Conservation (phyloP, 2,797 vertebrate genomes). For the Kryptopterus vitreolus region DNA sequence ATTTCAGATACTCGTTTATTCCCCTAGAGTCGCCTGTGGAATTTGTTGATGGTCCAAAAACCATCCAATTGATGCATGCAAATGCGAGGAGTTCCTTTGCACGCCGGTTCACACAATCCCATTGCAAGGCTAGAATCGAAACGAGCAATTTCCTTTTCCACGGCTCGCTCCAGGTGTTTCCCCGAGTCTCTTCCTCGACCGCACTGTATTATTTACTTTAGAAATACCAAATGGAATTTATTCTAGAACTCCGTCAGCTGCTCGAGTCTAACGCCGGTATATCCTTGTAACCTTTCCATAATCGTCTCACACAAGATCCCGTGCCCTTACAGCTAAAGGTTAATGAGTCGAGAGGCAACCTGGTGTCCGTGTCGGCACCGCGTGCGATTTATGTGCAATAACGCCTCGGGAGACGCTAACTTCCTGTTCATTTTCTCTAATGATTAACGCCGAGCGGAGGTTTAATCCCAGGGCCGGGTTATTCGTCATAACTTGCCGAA, state of each 20-base stretch:
- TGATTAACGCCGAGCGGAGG: neutral
- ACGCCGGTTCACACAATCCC: no score
- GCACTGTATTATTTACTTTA: neutral
- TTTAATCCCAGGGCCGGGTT: neutral
- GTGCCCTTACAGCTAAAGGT: constrained; percentile 16
- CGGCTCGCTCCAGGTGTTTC: neutral
- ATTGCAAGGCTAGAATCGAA: neutral
- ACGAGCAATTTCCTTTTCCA: no score
- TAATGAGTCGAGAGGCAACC: constrained; percentile 2
- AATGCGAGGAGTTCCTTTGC: no score
- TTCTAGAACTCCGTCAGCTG: neutral
- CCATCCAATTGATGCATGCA: neutral
- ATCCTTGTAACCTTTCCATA: constrained; percentile 15
- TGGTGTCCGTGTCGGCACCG: neutral
- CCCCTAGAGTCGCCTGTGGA: neutral
- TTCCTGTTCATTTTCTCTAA: neutral
- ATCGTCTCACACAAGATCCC: neutral
- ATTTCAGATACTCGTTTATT: neutral
- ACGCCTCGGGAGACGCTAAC: neutral
- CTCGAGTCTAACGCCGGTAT: neutral
- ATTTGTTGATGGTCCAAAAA: neutral
- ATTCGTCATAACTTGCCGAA: neutral
- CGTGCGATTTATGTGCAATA: neutral
- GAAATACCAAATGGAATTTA: neutral
- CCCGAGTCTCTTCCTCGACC: neutral